Conservation (phyloP, 2,113 vertebrate genomes). For the Caloenas nicobarica region DNA sequence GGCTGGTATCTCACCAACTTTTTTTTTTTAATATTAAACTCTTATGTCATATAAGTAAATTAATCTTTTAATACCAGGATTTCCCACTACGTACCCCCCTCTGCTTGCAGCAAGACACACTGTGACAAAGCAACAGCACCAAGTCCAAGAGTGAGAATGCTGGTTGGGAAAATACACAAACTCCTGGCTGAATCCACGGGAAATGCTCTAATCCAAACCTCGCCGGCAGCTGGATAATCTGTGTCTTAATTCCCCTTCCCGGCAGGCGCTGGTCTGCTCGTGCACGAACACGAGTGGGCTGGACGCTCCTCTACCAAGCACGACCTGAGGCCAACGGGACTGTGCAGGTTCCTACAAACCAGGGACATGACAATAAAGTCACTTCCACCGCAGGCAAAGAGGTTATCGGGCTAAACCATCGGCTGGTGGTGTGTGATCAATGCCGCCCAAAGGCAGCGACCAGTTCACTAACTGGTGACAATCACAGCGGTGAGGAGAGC, state of each 20-base stretch:
- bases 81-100: background rate
- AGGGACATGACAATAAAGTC: background rate
- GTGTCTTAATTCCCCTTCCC: background rate
- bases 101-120: background rate
- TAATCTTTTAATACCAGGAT: constrained; percentile 68
- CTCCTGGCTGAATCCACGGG: background rate
- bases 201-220: background rate
- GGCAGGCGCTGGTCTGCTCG: background rate
- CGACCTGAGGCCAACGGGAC: background rate
- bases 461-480: background rate
- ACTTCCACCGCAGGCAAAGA: too few relatives aligned
- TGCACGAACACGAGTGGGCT: background rate
- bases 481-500: background rate
- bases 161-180: background rate
- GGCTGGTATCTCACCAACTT: constrained; percentile 38
- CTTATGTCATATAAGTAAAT: constrained; percentile 42
- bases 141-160: background rate
- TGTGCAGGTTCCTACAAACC: background rate
- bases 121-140: background rate
- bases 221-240: background rate
- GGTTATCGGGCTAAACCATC: background rate
- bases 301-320: background rate
- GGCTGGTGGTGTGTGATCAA: background rate
- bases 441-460: background rate
- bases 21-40: background rate